Conservation (phyloP, 2,797 vertebrate genomes). For the Sylvia borin region DNA sequence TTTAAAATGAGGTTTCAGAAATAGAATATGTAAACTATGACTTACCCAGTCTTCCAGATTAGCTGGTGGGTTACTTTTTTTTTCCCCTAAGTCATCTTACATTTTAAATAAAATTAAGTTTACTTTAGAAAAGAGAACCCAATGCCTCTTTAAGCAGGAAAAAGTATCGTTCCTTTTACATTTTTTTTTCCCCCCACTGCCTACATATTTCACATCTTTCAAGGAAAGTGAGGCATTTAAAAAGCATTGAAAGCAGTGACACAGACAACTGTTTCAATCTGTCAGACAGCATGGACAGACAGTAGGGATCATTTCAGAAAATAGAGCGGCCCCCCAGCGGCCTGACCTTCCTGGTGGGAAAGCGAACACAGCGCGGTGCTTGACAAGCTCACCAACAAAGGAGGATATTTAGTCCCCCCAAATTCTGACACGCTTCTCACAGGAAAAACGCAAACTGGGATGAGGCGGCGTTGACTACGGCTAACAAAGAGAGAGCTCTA, state of each 20-base stretch:
- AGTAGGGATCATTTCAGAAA: conserved; percentile 78
- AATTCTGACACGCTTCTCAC: conserved; percentile 84
- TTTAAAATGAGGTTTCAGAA: conserved; percentile 55
- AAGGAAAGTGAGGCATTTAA: conserved; percentile 70
- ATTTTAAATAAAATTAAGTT: conserved; percentile 58
- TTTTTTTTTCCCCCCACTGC: background rate
- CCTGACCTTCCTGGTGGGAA: conserved; percentile 86
- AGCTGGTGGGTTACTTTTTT: background rate
- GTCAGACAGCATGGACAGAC: conserved; percentile 77
- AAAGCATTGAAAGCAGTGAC: conserved; percentile 70
- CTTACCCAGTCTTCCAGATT: background rate
- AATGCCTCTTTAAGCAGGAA: background rate
- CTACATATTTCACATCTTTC: conserved; percentile 44
- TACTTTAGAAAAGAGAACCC: conserved; percentile 47
- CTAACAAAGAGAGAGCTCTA: conserved; percentile 57
- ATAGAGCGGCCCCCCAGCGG: conserved; percentile 72
- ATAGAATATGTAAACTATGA: background rate
- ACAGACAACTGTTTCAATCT: conserved; percentile 82
- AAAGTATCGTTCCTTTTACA: background rate
- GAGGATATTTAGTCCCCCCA: conserved; percentile 78
- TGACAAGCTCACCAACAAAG: conserved; percentile 85
- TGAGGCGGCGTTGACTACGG: background rate
- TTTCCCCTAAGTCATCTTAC: background rate
- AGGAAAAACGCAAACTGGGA: conserved; percentile 73
- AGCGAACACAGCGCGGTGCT: conserved; percentile 74